Conservation (phyloP, 2,113 vertebrate species). For the Apistogramma diplotaenia region DNA sequence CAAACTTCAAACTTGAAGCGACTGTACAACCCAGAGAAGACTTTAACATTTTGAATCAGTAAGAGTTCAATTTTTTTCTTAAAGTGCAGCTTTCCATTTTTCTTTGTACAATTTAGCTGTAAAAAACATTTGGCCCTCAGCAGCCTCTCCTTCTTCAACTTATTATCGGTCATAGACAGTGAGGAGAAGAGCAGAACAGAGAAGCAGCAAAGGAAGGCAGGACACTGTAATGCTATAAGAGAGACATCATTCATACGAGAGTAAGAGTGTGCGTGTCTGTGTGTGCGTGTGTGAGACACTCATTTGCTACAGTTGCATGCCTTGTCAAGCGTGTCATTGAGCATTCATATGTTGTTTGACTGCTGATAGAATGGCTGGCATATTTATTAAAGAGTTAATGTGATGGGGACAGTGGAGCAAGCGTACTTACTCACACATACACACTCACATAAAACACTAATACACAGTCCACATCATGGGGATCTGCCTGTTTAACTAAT, state of each 20-base stretch:
- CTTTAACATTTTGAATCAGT: not conserved
- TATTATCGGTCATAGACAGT: constrained; percentile 27
- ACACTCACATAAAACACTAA: constrained; percentile 33
- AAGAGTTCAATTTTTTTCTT: not conserved
- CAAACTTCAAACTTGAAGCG: not conserved
- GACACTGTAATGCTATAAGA: constrained; percentile 35
- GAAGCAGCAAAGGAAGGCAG: constrained; percentile 14
- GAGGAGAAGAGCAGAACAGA: constrained; percentile 4
- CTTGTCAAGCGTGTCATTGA: constrained; percentile 73
- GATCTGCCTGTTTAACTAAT: constrained; percentile 71
- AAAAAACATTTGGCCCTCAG: not conserved
- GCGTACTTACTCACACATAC: not conserved
- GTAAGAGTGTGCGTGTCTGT: not conserved
- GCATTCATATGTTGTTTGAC: constrained; percentile 69
- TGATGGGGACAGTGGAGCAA: constrained; percentile 56
- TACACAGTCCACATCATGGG: constrained; percentile 57
- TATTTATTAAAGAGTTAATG: constrained; percentile 72
- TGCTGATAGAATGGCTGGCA: constrained; percentile 68
- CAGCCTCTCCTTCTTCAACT: constrained; percentile 13
- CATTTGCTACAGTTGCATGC: constrained; percentile 59
- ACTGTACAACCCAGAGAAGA: not conserved
- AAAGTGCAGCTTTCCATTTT: not conserved
- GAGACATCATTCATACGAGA: constrained; percentile 50
- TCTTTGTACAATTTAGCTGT: not conserved
- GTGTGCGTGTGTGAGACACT: not conserved